phyloP scores from a whole-genome alignment of 1,140 invertebrate genomes.

The Caenorhabditis brenneri region DNA sequence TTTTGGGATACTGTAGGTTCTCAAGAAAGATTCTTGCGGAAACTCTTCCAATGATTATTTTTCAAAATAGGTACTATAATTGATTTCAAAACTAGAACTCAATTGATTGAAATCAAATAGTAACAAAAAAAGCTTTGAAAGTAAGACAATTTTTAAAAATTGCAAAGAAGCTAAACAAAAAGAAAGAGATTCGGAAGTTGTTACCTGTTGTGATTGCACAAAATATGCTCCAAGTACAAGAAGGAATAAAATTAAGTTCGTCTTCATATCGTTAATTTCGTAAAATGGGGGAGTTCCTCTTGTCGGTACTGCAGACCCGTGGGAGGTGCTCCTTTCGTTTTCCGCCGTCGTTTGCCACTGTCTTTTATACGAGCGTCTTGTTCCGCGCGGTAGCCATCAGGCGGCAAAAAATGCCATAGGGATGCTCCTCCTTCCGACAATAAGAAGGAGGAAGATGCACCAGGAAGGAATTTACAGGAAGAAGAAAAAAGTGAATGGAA shows the following conservation, averaged over 20 bases:
- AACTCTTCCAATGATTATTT: no score
- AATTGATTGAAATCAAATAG: no score
- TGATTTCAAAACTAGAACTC: no score
- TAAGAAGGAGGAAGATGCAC: neutral
- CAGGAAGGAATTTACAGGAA: neutral
- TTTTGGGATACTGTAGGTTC: no score
- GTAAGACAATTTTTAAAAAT: no score
- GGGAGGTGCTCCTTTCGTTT: constrained; percentile 24
- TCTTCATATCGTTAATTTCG: neutral
- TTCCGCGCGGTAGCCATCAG: constrained; percentile 30
- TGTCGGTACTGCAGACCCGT: neutral
- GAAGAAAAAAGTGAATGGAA: neutral
- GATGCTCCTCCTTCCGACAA: constrained; percentile 30
- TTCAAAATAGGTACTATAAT: no score
- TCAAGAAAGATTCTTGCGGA: no score
- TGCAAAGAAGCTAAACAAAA: no score
- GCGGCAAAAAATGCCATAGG: constrained; percentile 11
- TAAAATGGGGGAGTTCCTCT: neutral
- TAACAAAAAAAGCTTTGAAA: no score
- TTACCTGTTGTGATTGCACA: constrained; percentile 8
- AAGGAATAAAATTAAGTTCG: neutral
- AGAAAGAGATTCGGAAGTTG: neutral
- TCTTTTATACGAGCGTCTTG: constrained; percentile 19
- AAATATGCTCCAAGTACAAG: neutral
- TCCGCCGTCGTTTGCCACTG: neutral